Conservation (phyloP, 2,888 invertebrate genomes). For the Girardia tigrina region DNA sequence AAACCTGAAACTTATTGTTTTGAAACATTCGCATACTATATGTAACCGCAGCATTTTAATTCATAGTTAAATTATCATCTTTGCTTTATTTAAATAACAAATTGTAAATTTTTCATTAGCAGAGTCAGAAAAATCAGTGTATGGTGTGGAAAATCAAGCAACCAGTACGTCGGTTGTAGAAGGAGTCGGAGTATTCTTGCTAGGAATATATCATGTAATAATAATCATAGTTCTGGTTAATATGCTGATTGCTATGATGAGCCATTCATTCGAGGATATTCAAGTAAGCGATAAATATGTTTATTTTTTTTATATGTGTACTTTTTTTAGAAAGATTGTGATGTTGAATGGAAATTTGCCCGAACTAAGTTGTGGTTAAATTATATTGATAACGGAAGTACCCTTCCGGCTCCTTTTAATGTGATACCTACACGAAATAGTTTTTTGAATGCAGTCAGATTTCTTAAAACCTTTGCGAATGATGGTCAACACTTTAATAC, state of each 20-base stretch:
- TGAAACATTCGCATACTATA: too few relatives aligned
- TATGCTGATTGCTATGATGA: conserved; percentile 65
- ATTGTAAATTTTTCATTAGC: too few relatives aligned
- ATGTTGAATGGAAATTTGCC: conserved; percentile 65
- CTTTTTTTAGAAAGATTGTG: conserved; percentile 48
- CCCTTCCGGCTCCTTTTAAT: conserved; percentile 61
- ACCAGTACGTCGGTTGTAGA: conserved; percentile 47
- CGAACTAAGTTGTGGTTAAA: conserved; percentile 63
- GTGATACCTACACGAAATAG: conserved; percentile 53
- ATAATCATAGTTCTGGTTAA: conserved; percentile 63
- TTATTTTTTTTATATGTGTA: background rate
- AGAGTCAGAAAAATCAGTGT: conserved; percentile 21
- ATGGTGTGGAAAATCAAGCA: conserved; percentile 38
- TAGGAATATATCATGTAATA: conserved; percentile 58
- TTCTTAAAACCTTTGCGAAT: conserved; percentile 39
- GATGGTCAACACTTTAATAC: conserved; percentile 40
- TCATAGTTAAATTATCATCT: too few relatives aligned
- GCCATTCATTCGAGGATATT: conserved; percentile 62
- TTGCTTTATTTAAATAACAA: too few relatives aligned
- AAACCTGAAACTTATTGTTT: too few relatives aligned
- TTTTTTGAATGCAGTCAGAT: conserved; percentile 42
- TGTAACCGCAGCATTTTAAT: too few relatives aligned
- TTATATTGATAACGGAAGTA: conserved; percentile 60
- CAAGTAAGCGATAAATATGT: conserved; percentile 41
- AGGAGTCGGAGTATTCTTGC: conserved; percentile 58